phyloP scores from a whole-genome alignment of 2,113 vertebrate species.

The Oryzias woworae region DNA sequence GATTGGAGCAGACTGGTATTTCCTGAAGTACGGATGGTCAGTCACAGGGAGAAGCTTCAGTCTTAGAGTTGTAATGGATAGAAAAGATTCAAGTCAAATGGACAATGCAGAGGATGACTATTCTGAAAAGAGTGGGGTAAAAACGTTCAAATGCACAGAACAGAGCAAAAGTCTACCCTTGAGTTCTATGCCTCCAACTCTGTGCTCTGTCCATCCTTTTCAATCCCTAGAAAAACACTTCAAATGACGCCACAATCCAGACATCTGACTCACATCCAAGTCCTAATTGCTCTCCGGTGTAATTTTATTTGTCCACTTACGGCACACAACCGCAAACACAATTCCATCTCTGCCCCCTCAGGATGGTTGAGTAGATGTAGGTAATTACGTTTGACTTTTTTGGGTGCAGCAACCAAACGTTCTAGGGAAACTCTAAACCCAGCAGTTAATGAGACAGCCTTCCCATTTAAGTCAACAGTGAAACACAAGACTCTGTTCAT shows the following conservation, averaged over 20 bases:
- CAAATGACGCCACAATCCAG: conserved; percentile 39
- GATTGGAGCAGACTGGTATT: conserved; percentile 20
- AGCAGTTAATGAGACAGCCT: conserved; percentile 66
- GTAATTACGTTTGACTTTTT: conserved; percentile 64
- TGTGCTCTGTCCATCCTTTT: background rate
- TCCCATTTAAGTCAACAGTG: conserved; percentile 48
- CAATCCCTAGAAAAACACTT: conserved; percentile 22
- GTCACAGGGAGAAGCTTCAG: background rate
- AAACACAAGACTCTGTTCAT: conserved; percentile 46
- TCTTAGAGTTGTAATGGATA: background rate
- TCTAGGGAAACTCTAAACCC: conserved; percentile 19
- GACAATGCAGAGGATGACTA: too few species aligned
- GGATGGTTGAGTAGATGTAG: conserved; percentile 37
- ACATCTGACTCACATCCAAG: conserved; percentile 42
- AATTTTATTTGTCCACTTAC: conserved; percentile 53
- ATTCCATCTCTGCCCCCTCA: conserved; percentile 10
- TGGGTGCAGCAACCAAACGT: conserved; percentile 29
- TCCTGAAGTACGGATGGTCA: background rate
- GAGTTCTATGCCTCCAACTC: conserved; percentile 3
- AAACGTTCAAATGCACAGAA: conserved; percentile 24
- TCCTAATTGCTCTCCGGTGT: conserved; percentile 61
- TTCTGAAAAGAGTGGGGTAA: too few species aligned
- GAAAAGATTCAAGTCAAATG: too few species aligned
- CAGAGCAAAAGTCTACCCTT: conserved; percentile 19
- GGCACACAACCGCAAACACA: conserved; percentile 45